Conservation (phyloP, 2,888 invertebrate genomes). For the Sphecodes monilicornis region DNA sequence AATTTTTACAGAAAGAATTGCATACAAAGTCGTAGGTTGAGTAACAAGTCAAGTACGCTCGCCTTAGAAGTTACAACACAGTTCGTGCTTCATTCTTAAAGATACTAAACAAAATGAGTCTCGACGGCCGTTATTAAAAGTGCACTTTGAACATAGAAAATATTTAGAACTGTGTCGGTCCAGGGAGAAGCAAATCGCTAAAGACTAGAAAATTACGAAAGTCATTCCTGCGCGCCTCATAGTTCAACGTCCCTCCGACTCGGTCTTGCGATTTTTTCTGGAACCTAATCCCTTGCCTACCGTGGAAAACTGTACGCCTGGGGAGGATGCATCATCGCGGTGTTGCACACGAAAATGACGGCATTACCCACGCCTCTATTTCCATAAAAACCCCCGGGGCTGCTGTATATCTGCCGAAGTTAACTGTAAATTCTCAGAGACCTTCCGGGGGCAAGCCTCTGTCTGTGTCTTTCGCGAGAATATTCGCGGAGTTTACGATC, state of each 20-base stretch:
- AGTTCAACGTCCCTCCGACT: not conserved
- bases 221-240: not conserved
- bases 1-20: too few relatives aligned
- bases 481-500: constrained; percentile 8
- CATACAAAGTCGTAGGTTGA: too few relatives aligned
- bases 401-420: constrained; percentile 40
- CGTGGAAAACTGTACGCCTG: constrained; percentile 19
- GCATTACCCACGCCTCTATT: constrained; percentile 50
- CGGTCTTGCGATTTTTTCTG: constrained; percentile 1
- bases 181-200: not conserved
- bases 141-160: not conserved
- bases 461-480: constrained; percentile 8
- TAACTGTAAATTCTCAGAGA: constrained; percentile 64
- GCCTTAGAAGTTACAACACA: too few relatives aligned
- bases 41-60: too few relatives aligned
- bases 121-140: not conserved
- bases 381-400: constrained; percentile 27
- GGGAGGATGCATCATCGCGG: not conserved
- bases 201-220: not conserved
- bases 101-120: not conserved
- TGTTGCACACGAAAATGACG: constrained; percentile 28
- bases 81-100: too few relatives aligned
- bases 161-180: not conserved
- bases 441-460: not conserved
- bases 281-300: constrained; percentile 8